Evolutionary conservation across 2,888 invertebrate species (phyloP).

Genomic region (Meta bourneti): DNA sequence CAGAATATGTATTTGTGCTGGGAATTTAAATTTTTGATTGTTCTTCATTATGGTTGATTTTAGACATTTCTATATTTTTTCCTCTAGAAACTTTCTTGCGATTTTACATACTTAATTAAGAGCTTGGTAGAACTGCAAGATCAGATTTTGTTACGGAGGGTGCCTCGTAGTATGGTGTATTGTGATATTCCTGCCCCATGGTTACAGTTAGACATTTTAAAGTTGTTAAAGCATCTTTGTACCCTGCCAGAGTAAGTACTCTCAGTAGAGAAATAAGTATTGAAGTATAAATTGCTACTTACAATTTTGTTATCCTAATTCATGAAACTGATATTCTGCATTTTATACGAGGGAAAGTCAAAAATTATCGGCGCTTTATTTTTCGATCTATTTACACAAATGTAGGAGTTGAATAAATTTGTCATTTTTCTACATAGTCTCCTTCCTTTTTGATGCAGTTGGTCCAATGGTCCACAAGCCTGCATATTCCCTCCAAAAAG

Average conservation of each 20-base stretch:
- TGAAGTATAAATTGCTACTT: neutral
- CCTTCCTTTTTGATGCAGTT: too few species aligned
- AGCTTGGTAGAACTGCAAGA: constrained; percentile 79
- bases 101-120: constrained; percentile 77
- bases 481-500: too few species aligned
- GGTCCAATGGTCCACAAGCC: too few species aligned
- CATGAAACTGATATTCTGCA: neutral
- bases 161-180: constrained; percentile 79
- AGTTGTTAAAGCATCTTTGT: constrained; percentile 79
- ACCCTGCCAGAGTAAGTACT: constrained; percentile 63
- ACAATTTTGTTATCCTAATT: neutral
- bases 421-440: too few species aligned
- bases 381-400: too few species aligned
- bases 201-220: constrained; percentile 80
- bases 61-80: neutral
- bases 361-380: too few species aligned
- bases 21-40: too few species aligned
- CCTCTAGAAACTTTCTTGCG: constrained; percentile 77
- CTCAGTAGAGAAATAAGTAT: neutral
- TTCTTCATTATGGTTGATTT: too few species aligned
- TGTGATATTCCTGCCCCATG: constrained; percentile 81
- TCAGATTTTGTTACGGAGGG: constrained; percentile 79
- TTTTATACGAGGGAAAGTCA: too few species aligned
- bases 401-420: too few species aligned
- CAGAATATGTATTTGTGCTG: too few species aligned